Percentiles rank a stretch among this genome's conserved stretches.
These are phyloP conservation scores for Piezodorus guildinii DNA, from an alignment of 1,140 invertebrate genomes.

Conservation along the genomic window DNA sequence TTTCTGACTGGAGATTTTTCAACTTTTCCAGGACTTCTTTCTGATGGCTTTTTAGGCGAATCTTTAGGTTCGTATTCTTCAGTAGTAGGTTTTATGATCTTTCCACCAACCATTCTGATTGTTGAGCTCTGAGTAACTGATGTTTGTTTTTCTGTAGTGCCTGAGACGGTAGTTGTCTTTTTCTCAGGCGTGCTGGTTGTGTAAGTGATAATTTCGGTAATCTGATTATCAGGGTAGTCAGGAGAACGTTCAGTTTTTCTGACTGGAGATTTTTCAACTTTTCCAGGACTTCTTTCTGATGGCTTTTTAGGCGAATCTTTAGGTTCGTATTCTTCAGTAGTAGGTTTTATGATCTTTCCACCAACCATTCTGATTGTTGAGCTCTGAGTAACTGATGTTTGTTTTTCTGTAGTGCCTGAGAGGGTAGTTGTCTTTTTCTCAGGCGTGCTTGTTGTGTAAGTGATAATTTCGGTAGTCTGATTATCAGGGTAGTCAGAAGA, in stretches of 20 bases:
- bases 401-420: no score
- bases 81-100: conserved; percentile 21
- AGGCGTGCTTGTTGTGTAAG: no score
- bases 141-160: background rate
- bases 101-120: conserved; percentile 26
- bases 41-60: background rate
- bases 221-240: background rate
- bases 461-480: background rate
- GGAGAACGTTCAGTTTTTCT: background rate
- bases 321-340: no score
- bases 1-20: background rate
- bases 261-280: background rate
- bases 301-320: no score
- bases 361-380: no score
- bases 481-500: background rate
- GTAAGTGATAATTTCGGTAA: background rate
- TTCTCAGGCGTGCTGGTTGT: no score
- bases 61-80: background rate
- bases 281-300: background rate
- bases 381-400: no score
- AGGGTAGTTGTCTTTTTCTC: no score
- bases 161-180: no score
- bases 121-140: background rate
- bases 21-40: background rate
- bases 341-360: no score